These are phyloP conservation scores for Eristalis intricaria DNA, from an alignment of 2,888 invertebrate genomes.

Conservation along the genomic window DNA sequence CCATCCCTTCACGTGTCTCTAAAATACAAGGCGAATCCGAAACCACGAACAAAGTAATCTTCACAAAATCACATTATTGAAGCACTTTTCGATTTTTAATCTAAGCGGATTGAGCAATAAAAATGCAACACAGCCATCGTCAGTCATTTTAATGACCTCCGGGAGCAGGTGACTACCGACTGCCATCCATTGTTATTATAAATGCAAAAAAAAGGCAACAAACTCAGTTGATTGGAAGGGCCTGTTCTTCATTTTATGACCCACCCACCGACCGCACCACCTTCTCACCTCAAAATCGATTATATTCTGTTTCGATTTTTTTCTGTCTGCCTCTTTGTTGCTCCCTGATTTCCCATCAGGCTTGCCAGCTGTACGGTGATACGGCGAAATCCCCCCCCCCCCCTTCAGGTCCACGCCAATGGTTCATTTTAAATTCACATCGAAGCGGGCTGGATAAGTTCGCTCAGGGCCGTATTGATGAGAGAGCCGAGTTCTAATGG, in stretches of 20 bases:
- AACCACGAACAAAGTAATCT: neutral
- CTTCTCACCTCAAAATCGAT: constrained; percentile 1
- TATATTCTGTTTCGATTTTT: neutral
- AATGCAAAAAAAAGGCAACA: neutral
- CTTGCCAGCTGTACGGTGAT: neutral
- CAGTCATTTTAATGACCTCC: constrained; percentile 4
- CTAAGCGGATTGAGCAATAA: constrained; percentile 1
- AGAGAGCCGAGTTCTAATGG: neutral
- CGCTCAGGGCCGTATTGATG: neutral
- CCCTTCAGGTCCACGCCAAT: neutral
- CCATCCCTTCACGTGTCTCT: neutral
- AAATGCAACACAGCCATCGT: neutral
- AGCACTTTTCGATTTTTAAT: neutral
- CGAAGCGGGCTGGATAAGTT: neutral
- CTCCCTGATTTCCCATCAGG: constrained; percentile 3
- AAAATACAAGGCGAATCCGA: neutral
- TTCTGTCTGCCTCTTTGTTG: neutral
- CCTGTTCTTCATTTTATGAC: neutral
- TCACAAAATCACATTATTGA: neutral
- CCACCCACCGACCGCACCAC: neutral
- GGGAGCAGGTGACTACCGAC: constrained; percentile 7
- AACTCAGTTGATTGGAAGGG: neutral
- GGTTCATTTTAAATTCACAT: neutral
- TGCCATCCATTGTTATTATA: neutral
- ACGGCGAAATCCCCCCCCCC: neutral